Percentiles rank a stretch among this genome's conserved stretches.
phyloP scores from a whole-genome alignment of 2,888 invertebrate species.

The Drosophila testacea region DNA sequence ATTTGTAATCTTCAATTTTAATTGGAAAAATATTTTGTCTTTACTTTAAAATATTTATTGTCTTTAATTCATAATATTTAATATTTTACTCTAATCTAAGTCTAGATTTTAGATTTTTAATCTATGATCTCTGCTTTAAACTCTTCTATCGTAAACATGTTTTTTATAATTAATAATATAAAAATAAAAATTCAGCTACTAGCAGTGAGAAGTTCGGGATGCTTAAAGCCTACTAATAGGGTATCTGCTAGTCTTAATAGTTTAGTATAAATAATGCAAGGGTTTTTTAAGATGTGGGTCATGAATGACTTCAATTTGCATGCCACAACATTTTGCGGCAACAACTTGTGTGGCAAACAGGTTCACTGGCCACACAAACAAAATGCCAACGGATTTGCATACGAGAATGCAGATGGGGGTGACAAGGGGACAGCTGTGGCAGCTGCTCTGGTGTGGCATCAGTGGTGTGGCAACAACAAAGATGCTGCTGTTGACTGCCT shows the following conservation, averaged over 20 bases:
- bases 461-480: conserved; percentile 46
- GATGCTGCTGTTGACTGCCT: conserved; percentile 44
- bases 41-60: background rate
- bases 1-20: too few relatives aligned
- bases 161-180: too few relatives aligned
- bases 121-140: too few relatives aligned
- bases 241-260: conserved; percentile 1
- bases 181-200: too few relatives aligned
- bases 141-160: too few relatives aligned
- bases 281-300: conserved; percentile 41
- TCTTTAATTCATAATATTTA: too few relatives aligned
- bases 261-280: background rate
- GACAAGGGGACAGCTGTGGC: conserved; percentile 1
- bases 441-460: conserved; percentile 5
- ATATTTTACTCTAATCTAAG: too few relatives aligned
- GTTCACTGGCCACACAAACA: conserved; percentile 26
- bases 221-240: background rate
- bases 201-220: too few relatives aligned
- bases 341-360: conserved; percentile 8
- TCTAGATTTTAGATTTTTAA: too few relatives aligned
- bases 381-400: conserved; percentile 42
- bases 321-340: conserved; percentile 5
- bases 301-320: conserved; percentile 17
- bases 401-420: background rate
- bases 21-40: too few relatives aligned